Base-by-base conservation (phyloP, 2,888 invertebrate genomes). In the Antheraea assamensis region DNA sequence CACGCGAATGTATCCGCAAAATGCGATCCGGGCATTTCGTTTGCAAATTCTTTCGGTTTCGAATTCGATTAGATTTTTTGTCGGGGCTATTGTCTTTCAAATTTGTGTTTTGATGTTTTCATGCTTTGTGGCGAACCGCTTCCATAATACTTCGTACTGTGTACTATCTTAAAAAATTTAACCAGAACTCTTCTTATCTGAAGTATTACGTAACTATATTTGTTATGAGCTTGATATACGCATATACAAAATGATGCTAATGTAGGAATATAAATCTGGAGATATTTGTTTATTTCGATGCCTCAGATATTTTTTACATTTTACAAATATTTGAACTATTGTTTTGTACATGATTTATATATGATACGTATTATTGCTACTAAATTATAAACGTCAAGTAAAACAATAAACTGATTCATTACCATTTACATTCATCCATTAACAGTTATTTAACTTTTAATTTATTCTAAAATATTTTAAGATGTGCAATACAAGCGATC, bases 1-100 rank as follows among this genome's bases (percentile, higher is more conserved):
- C 94, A 94, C 94, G 94, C 94, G 93, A 94, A 90, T 90, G 87
- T 90, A 94, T 94, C 91, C 90, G 88, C 91, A 89, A 93, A 93
- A 94, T 94, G 93, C 94, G 92, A 94, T 94, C 90, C 90, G 81
- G 90, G 91, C 92, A 92, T 93, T 92, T 92, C 88, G 92, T 89
- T 92, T 90, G 90, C 90, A 91, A 94, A 94, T 94, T 93, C 94
- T 90, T 83, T 80, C 77, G 83, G 80, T 81, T 82, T 83, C 82
- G 84, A 82, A 79, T 82, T 85, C 87, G 83, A 75, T 80, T 82
- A 82, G 79, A 85, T 88, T 92, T 93, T 94, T 93, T 93, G 84
- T 83, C 79, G 81, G 78, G 85, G 90, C 93, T 92, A 92, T 93
- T 93, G 93, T 94, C 88, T 90, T 85, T 84, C 83, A 86, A 52